Conservation (phyloP, 92 coral and sea anemone species). For the Ricordea florida region DNA sequence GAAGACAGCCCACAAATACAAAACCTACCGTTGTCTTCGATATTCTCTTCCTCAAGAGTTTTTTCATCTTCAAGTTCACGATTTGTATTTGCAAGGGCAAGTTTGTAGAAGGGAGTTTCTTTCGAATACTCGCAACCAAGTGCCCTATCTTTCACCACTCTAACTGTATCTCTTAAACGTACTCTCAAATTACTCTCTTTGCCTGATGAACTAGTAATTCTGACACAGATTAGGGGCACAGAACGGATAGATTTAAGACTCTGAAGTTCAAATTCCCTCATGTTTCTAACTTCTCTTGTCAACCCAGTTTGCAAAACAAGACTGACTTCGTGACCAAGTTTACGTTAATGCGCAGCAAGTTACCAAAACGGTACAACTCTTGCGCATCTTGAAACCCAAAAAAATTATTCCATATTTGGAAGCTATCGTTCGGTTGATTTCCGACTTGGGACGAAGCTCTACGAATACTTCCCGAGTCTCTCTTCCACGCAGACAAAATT, state of each 20-base stretch:
- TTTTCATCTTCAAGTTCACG: constrained; percentile 84
- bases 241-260: constrained; percentile 85
- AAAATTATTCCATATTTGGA: background rate
- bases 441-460: background rate
- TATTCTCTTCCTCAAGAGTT: constrained; percentile 89
- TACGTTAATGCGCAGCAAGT: constrained; percentile 56
- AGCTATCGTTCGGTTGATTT: background rate
- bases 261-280: constrained; percentile 99
- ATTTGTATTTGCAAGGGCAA: constrained; percentile 74
- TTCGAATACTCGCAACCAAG: constrained; percentile 88
- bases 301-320: constrained; percentile 7
- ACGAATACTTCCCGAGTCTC: constrained; percentile 17
- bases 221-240: constrained; percentile 69
- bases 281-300: constrained; percentile 21
- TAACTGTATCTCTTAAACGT: constrained; percentile 67
- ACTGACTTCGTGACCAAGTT: constrained; percentile 40
- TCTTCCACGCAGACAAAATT: constrained; percentile 32
- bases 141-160: constrained; percentile 74
- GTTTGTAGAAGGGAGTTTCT: constrained; percentile 85
- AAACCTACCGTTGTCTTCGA: constrained; percentile 82
- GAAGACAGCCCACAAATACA: too few relatives aligned
- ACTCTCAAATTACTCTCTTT: constrained; percentile 81
- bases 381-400: background rate
- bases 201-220: constrained; percentile 78
- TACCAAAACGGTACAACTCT: background rate